phyloP scores from a whole-genome alignment of 2,888 invertebrate genomes.

The Lepidochitona cinerea region DNA sequence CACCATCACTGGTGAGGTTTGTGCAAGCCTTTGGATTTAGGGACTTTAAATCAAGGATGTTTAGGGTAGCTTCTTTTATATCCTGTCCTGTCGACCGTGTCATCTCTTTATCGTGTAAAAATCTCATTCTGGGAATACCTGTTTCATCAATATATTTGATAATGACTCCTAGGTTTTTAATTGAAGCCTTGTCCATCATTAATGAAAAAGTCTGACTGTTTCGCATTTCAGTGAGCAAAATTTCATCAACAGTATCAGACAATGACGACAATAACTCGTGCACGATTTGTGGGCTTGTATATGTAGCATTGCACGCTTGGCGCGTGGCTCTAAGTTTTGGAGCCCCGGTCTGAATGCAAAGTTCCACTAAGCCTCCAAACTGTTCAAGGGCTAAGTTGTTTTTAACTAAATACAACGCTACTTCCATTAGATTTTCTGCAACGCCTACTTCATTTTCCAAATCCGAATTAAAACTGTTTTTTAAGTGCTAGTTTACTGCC shows the following conservation, averaged over 20 bases:
- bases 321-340: neutral
- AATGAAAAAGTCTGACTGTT: neutral
- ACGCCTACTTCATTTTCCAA: too few relatives aligned
- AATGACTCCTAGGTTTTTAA: neutral
- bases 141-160: neutral
- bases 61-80: neutral
- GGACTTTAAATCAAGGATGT: neutral
- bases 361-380: neutral
- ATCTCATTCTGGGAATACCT: neutral
- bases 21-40: neutral
- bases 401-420: neutral
- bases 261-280: neutral
- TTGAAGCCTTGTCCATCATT: neutral
- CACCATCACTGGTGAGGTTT: neutral
- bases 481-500: too few relatives aligned
- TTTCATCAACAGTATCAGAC: neutral
- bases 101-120: neutral
- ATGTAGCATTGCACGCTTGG: neutral
- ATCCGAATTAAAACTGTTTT: too few relatives aligned
- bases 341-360: neutral
- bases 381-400: conserved; percentile 12
- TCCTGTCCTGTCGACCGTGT: neutral
- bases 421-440: neutral
- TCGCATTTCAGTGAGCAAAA: neutral
- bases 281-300: neutral